Conservation (phyloP, 2,797 vertebrate genomes). For the Hybognathus amarus region DNA sequence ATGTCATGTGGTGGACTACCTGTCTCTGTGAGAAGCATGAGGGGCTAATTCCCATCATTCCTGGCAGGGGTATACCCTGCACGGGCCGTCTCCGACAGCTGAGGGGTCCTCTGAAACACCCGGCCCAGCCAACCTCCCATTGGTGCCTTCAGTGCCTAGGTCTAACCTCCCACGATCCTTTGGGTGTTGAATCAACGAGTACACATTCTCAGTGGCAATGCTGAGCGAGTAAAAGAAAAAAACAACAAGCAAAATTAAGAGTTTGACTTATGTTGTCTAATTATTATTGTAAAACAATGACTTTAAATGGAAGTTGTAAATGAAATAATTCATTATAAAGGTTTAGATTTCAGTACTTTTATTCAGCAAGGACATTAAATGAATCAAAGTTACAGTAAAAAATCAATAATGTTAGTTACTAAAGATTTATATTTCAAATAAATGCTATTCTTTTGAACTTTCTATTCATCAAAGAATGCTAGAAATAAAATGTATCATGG, state of each 20-base stretch:
- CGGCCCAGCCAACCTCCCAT: slow-evolving; percentile 65
- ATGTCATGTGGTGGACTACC: slow-evolving; percentile 60
- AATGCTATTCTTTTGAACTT: background rate
- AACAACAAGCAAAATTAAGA: slow-evolving; percentile 22
- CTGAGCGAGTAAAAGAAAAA: slow-evolving; percentile 57
- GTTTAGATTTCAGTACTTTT: background rate
- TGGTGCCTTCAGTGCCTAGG: slow-evolving; percentile 67
- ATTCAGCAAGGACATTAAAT: background rate
- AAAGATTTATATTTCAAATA: background rate
- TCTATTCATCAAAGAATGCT: background rate
- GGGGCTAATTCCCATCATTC: slow-evolving; percentile 67
- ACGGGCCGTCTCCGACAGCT: slow-evolving; percentile 62
- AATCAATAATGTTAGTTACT: background rate
- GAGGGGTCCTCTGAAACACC: slow-evolving; percentile 60
- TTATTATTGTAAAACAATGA: background rate
- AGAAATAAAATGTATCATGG: background rate
- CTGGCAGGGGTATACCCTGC: slow-evolving; percentile 63
- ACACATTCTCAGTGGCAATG: slow-evolving; percentile 76
- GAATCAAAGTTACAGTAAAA: background rate
- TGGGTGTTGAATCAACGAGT: slow-evolving; percentile 76
- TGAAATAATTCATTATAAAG: no score
- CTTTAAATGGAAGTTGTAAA: no score
- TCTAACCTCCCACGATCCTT: slow-evolving; percentile 74
- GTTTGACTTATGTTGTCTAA: background rate
- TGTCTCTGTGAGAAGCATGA: slow-evolving; percentile 76